Conservation (phyloP, 2,797 vertebrate species). For the Allobates femoralis region DNA sequence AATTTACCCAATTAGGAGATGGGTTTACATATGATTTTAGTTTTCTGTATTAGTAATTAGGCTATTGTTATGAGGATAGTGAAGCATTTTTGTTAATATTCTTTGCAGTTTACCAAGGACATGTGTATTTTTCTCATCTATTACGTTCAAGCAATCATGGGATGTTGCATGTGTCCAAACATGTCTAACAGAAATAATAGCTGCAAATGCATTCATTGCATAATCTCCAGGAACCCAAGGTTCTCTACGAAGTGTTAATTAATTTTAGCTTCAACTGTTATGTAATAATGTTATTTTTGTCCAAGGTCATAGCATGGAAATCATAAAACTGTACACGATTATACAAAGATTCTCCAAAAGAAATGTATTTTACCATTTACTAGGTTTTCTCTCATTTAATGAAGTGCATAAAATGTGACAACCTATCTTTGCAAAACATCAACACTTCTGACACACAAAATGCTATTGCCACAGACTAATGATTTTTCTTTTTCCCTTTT, state of each 20-base stretch:
- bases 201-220: conserved; percentile 73
- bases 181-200: conserved; percentile 70
- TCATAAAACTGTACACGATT: conserved; percentile 64
- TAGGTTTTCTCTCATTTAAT: conserved; percentile 62
- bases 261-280: conserved; percentile 73
- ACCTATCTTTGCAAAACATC: conserved; percentile 60
- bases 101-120: not conserved
- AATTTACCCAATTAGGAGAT: not conserved
- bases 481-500: conserved; percentile 59
- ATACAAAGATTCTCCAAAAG: conserved; percentile 40
- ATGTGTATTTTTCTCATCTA: conserved; percentile 2
- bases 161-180: conserved; percentile 68
- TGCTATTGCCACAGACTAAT: conserved; percentile 67
- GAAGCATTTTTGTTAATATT: not conserved
- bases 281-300: conserved; percentile 69
- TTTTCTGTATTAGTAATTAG: conserved; percentile 20
- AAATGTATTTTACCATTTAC: conserved; percentile 61
- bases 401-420: conserved; percentile 65
- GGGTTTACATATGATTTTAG: not conserved
- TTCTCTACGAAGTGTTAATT: conserved; percentile 74
- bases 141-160: conserved; percentile 10
- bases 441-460: conserved; percentile 48
- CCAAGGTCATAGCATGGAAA: conserved; percentile 63
- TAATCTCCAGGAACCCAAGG: conserved; percentile 70
- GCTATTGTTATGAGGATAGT: not conserved